Evolutionary conservation across 2,113 vertebrate species (phyloP).

Genomic region (Fulmarus glacialis): DNA sequence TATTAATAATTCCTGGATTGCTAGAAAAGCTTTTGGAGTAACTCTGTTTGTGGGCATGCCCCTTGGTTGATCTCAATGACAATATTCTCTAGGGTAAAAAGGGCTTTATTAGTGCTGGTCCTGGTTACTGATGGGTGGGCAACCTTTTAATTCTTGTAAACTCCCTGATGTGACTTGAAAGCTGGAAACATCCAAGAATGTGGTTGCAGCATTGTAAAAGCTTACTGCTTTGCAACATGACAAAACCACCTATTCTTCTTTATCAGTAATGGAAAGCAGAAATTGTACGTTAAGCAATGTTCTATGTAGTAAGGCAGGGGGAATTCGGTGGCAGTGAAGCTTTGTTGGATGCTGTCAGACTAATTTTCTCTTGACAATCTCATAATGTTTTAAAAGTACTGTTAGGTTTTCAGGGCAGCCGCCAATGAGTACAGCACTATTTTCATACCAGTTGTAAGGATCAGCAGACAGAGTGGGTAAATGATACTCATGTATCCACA

Average conservation of each 20-base stretch:
- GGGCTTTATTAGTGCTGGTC: not conserved
- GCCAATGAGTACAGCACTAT: not conserved
- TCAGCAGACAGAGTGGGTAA: not conserved
- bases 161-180: not conserved
- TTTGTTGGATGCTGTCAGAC: not conserved
- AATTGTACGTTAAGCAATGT: not conserved
- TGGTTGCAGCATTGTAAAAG: not conserved
- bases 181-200: not conserved
- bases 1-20: slow-evolving; percentile 12
- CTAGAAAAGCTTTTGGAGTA: not conserved
- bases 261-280: not conserved
- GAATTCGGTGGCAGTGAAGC: not conserved
- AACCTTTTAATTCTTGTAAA: not conserved
- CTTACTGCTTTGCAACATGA: not conserved
- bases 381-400: not conserved
- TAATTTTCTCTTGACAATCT: not conserved
- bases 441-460: not conserved
- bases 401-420: not conserved
- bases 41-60: not conserved
- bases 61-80: not conserved
- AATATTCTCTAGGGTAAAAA: not conserved
- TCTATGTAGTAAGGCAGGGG: not conserved
- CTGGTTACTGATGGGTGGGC: not conserved
- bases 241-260: not conserved
- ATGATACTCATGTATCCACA: not conserved